phyloP scores from a whole-genome alignment of 2,888 invertebrate genomes.

The Griposia aprilina region DNA sequence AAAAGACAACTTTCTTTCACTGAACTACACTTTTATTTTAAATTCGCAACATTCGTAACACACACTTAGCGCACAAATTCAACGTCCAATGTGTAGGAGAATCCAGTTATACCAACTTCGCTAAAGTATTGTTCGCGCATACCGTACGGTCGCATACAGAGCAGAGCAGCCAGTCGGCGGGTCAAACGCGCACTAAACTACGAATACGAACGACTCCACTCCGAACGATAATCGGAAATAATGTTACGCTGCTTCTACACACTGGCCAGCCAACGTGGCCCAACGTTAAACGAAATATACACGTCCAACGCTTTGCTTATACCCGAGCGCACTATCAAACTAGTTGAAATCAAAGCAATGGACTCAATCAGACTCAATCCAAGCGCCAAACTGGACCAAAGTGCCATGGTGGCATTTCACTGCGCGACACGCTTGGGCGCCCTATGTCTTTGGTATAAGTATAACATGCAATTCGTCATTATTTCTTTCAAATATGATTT shows the following conservation, averaged over 20 bases:
- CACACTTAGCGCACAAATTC: conserved; percentile 49
- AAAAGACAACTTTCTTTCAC: conserved; percentile 46
- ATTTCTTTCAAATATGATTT: conserved; percentile 9
- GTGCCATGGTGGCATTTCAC: conserved; percentile 44
- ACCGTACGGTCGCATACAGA: conserved; percentile 25
- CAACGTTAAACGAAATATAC: conserved; percentile 11
- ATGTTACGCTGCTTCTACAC: conserved; percentile 45
- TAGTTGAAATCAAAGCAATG: conserved; percentile 32
- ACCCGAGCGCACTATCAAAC: conserved; percentile 1
- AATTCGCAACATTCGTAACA: conserved; percentile 40
- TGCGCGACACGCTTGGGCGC: conserved; percentile 64
- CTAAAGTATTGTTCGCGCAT: conserved; percentile 48
- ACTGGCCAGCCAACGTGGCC: conserved; percentile 10
- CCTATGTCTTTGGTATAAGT: conserved; percentile 55
- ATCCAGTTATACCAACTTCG: conserved; percentile 59
- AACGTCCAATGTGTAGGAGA: conserved; percentile 52
- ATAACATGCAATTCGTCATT: conserved; percentile 33
- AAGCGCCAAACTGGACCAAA: conserved; percentile 28
- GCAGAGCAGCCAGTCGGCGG: conserved; percentile 52
- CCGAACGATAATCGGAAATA: conserved; percentile 59
- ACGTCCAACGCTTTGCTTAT: conserved; percentile 32
- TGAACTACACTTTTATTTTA: conserved; percentile 54
- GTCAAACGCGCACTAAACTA: conserved; percentile 66
- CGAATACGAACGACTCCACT: conserved; percentile 22
- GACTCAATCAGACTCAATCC: conserved; percentile 29